Evolutionary conservation across 2,113 vertebrate genomes (phyloP), one percentile per base, ranked within the genome.

Genomic region (Thalassoma bifasciatum): DNA sequence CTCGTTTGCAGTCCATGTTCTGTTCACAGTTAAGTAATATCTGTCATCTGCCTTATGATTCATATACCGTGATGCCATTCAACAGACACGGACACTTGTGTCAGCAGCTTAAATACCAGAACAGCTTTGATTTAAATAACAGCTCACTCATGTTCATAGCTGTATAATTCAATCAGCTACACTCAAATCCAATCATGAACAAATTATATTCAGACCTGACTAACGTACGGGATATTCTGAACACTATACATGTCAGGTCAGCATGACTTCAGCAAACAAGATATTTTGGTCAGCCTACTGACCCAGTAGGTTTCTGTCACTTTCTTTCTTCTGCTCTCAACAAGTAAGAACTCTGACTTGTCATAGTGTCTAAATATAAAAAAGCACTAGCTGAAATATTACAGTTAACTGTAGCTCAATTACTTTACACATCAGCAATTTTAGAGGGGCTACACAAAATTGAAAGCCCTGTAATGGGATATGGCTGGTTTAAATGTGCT

Each of bases 151-250:
- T 10, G n/a, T 21, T 5, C 23, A 61, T 60, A 24, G 10, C 57
- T 2, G 30, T 4, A 30, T 24, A 52, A 73, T 19, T 37, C 23
- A 57, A 56, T 76, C 47, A 73, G 38, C 11, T 11, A 4, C 0
- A 10, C 34, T 37, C 1, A 24, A 58, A 81, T 56, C 14, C 14
- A 19, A 22, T 67, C 52, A 69, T 47, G 36, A 5, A 0, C 5
- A 38, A 30, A 37, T 53, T 50, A 49, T 21, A 56, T 54, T 75
- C 34, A 61, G 49, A 57, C 22, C 42, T 79, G 85, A 77, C 72
- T 21, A 37, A 74, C 44, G 19, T 34, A 42, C 30, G 21, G 17
- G 21, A 38, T 19, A 9, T n/a, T n/a, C 19, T 36, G n/a, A 50
- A 42, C 38, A 22, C 37, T 13, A 24, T 17, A 4, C 16, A 17